Evolutionary conservation across 2,888 invertebrate species (phyloP).

Genomic region (Agrotis segetum): DNA sequence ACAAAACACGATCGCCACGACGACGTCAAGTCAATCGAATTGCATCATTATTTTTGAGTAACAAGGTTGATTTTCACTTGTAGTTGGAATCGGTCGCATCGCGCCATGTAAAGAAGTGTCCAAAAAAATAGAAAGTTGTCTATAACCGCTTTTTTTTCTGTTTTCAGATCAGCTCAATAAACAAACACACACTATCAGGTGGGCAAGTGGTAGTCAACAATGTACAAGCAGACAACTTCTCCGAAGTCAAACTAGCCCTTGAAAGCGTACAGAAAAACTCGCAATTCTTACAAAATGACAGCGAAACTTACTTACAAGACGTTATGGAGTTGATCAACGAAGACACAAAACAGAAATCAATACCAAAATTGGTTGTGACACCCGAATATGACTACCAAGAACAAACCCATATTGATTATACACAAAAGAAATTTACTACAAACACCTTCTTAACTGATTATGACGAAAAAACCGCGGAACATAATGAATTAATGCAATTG

Average conservation of each 20-base stretch:
- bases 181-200: slow-evolving; percentile 79
- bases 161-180: slow-evolving; percentile 80
- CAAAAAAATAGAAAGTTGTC: no score
- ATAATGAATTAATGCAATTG: slow-evolving; percentile 56
- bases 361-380: background rate
- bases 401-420: slow-evolving; percentile 4
- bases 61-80: no score
- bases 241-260: slow-evolving; percentile 74
- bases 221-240: slow-evolving; percentile 65
- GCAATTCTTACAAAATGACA: slow-evolving; percentile 71
- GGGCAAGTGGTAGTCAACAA: slow-evolving; percentile 81
- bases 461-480: slow-evolving; percentile 30
- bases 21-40: no score
- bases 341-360: slow-evolving; percentile 52
- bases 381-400: slow-evolving; percentile 15
- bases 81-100: no score
- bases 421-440: slow-evolving; percentile 1
- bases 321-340: slow-evolving; percentile 75
- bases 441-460: slow-evolving; percentile 12
- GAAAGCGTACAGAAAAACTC: slow-evolving; percentile 74
- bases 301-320: slow-evolving; percentile 69
- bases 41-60: no score
- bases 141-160: background rate
- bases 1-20: no score
- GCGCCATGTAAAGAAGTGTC: no score